Conservation (phyloP, 2,888 invertebrate species). For the Diarsia rubi region DNA sequence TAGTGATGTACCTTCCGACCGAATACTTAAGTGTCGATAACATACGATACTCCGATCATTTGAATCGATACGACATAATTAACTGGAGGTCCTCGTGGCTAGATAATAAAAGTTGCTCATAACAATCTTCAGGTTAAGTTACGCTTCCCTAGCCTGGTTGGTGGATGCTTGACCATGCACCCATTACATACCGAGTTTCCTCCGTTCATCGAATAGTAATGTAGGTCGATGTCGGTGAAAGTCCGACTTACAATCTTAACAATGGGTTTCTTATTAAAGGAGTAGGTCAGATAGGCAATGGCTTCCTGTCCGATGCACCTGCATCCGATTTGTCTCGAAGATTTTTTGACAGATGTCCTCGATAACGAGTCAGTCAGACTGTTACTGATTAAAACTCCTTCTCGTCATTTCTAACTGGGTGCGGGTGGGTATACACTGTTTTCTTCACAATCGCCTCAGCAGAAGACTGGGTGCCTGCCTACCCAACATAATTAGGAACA, state of each 20-base stretch:
- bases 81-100: background rate
- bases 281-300: background rate
- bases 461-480: background rate
- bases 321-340: background rate
- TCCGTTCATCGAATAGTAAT: background rate
- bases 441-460: background rate
- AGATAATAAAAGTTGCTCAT: background rate
- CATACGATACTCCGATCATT: background rate
- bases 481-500: too few relatives aligned
- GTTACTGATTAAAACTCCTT: background rate
- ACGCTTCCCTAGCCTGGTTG: background rate
- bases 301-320: background rate
- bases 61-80: background rate
- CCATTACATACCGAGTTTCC: background rate
- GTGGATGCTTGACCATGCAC: background rate
- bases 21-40: background rate
- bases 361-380: background rate
- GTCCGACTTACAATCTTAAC: background rate
- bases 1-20: background rate
- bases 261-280: too few relatives aligned
- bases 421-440: too few relatives aligned
- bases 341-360: too few relatives aligned
- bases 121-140: background rate
- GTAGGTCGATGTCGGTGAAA: too few relatives aligned
- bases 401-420: background rate